Conservation (phyloP, 2,113 vertebrate genomes). For the Protomyctophum bolini region DNA sequence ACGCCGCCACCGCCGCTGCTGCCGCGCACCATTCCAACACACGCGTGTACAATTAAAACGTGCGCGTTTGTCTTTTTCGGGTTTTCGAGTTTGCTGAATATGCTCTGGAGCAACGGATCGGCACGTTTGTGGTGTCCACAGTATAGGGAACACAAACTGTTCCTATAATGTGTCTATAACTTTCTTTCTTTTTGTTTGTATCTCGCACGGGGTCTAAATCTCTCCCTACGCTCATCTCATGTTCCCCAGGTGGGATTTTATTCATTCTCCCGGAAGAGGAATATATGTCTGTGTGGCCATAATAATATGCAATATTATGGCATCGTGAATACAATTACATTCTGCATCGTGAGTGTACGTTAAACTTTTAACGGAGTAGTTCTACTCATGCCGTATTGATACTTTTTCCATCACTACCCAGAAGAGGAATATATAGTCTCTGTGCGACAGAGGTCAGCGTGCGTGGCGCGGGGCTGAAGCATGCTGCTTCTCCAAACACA, state of each 20-base stretch:
- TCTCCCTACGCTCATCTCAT: conserved; percentile 36
- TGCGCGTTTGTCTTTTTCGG: not conserved
- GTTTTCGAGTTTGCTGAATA: not conserved
- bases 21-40: conserved; percentile 3
- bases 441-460: conserved; percentile 43
- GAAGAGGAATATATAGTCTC: conserved; percentile 27
- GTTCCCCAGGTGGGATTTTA: conserved; percentile 60
- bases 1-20: not conserved
- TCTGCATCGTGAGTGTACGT: too few relatives aligned
- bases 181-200: not conserved
- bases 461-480: conserved; percentile 29
- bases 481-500: conserved; percentile 60
- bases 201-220: conserved; percentile 43
- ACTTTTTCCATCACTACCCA: not conserved
- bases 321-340: too few relatives aligned
- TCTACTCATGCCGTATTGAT: too few relatives aligned
- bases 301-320: too few relatives aligned
- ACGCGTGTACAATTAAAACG: conserved; percentile 1
- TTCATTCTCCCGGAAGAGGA: conserved; percentile 55
- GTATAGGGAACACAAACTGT: conserved; percentile 8
- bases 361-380: too few relatives aligned
- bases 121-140: not conserved
- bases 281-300: conserved; percentile 11
- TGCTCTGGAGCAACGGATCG: too few relatives aligned
- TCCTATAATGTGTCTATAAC: not conserved